Conservation (phyloP, 2,797 vertebrate species). For the Amniataba percoides region DNA sequence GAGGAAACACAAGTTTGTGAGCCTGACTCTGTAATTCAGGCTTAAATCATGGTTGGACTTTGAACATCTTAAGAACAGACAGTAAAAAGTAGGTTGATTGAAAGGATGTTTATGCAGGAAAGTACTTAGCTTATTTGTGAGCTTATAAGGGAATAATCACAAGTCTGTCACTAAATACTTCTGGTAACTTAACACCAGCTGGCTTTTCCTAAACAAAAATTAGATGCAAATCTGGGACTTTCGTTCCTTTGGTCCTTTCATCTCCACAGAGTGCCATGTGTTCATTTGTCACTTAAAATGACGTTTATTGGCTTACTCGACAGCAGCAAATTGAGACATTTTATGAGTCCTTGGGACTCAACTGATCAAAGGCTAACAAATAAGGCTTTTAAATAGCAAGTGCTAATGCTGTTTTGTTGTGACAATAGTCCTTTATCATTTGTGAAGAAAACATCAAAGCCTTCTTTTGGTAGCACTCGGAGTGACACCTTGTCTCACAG, state of each 20-base stretch:
- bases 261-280: not conserved
- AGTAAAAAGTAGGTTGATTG: not conserved
- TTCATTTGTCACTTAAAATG: not conserved
- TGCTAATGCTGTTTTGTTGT: not conserved
- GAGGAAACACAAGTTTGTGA: too few species aligned
- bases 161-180: not conserved
- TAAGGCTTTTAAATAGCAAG: slow-evolving; percentile 22
- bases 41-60: not conserved
- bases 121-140: not conserved
- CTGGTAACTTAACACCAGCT: not conserved
- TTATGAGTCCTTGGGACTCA: not conserved
- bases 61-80: not conserved
- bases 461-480: not conserved
- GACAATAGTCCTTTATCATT: not conserved
- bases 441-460: slow-evolving; percentile 1
- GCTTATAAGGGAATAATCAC: not conserved
- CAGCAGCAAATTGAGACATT: slow-evolving; percentile 13
- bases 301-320: not conserved
- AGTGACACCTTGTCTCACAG: slow-evolving; percentile 6
- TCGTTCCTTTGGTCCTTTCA: not conserved
- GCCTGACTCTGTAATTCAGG: not conserved
- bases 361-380: slow-evolving; percentile 6
- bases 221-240: not conserved
- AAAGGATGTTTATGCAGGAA: not conserved
- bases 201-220: not conserved